A percentile compares a stretch with the other conserved stretches of the same genome.
These are phyloP conservation scores for Pterocles gutturalis DNA, from an alignment of 2,113 vertebrate genomes.

Conservation along the genomic window DNA sequence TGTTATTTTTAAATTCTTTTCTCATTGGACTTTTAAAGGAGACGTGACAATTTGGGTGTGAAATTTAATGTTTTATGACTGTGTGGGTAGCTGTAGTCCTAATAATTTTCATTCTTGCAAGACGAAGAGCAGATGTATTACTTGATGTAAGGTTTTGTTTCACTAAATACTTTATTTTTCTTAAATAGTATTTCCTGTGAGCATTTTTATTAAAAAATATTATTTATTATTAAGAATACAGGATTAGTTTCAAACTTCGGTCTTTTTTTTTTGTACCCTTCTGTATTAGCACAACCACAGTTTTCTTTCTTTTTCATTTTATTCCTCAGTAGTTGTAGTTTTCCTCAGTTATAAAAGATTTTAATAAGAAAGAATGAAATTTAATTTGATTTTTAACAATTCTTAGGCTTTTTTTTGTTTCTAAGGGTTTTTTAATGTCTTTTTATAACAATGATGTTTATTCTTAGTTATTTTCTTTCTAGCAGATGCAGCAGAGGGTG, in stretches of 20 bases:
- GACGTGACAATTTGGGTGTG: background rate
- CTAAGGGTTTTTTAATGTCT: background rate
- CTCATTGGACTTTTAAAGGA: background rate
- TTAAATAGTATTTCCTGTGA: background rate
- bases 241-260: background rate
- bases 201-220: too few species aligned
- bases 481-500: conserved; percentile 78
- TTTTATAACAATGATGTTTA: background rate
- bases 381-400: background rate
- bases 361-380: background rate
- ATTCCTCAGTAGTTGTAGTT: background rate
- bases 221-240: background rate
- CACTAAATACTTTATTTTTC: background rate
- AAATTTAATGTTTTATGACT: background rate
- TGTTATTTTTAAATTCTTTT: background rate
- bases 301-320: background rate
- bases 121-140: background rate
- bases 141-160: background rate
- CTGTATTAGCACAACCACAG: background rate
- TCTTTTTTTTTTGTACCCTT: background rate
- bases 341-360: background rate
- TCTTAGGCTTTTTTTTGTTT: background rate
- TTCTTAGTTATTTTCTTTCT: conserved; percentile 46
- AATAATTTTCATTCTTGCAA: background rate
- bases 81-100: background rate